Evolutionary conservation across 2,113 vertebrate species (phyloP).

Genomic region (Corythaeola cristata): DNA sequence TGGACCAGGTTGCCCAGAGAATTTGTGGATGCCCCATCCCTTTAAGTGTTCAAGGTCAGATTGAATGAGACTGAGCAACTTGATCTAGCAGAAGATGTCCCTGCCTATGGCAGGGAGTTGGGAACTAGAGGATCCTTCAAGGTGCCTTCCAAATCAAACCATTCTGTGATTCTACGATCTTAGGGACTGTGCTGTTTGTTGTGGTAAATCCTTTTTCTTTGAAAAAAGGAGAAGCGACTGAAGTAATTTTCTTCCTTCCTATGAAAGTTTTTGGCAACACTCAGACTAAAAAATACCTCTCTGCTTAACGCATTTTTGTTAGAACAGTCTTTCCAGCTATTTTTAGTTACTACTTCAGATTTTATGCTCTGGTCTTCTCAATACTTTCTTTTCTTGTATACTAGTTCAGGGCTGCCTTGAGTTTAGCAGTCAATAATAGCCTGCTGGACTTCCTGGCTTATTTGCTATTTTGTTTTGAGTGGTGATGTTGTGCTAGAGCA

Average conservation of each 20-base stretch:
- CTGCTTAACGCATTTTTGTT: neutral
- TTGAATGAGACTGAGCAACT: neutral
- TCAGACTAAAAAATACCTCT: neutral
- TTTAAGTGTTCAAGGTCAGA: fast-evolving
- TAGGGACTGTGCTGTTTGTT: neutral
- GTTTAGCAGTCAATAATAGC: neutral
- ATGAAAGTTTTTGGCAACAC: neutral
- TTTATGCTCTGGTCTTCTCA: neutral
- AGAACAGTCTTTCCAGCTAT: neutral
- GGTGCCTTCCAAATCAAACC: neutral
- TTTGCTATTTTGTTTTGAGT: neutral
- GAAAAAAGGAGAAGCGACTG: neutral
- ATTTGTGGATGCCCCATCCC: neutral
- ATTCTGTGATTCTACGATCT: neutral
- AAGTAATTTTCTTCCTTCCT: neutral
- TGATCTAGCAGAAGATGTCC: neutral
- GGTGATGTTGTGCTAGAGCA: neutral
- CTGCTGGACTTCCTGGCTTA: neutral
- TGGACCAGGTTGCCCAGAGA: neutral
- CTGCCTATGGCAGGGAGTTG: neutral
- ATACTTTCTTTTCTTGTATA: neutral
- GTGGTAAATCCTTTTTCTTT: neutral
- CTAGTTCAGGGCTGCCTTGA: neutral
- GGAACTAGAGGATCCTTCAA: neutral
- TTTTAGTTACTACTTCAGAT: neutral